Base-by-base conservation (phyloP, 2,797 vertebrate species). In the Sebastes cheni region DNA sequence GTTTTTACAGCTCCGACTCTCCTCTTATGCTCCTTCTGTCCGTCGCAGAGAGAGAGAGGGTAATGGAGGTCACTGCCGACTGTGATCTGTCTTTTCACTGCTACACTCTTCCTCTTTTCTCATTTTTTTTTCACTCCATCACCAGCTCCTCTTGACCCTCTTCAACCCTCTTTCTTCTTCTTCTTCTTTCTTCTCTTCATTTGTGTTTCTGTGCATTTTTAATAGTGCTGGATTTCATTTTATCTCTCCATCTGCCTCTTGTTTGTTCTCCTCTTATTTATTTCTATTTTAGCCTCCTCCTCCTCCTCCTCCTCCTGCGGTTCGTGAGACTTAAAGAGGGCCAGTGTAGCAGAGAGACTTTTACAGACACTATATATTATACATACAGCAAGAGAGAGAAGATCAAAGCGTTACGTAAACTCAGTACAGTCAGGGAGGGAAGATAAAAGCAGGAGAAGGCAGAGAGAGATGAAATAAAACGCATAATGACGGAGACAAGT, bases 1-100 rank as follows among this genome's bases (percentile, higher is more conserved):
- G 72, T 83, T 80, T 75, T 62, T 18, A 36, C 67, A 50, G 36
- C 64, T 50, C 50, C 12, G 6, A 1, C 56, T 71, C 75, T 62
- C 71, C 67, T 75, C 61, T 77, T 30, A 32, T 36, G 8, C 71
- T 60, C 59, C 66, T 22, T 77, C 70, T 11, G 9, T 74, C 74
- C 66, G 23, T 83, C 82, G 76, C 4, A 69, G 61, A 70, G 16
- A 39, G 69, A 42, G 72, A 2, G 60, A 77, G 86, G 88, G 58
- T 89, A 91, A 91, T 91, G 77, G 89, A 89, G 89, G 89, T 87
- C 84, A 77, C 11, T 2, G 4, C 77, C 10, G 11, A 73, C 25
- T 36, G 75, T 52, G 71, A 74, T 77, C 76, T 16, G 54, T 84
- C 80, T 82, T 82, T 76, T 72, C 80, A 73, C 66, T 30, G 10